Conservation (phyloP, 1,140 invertebrate species). For the Aleiodes sp. region DNA sequence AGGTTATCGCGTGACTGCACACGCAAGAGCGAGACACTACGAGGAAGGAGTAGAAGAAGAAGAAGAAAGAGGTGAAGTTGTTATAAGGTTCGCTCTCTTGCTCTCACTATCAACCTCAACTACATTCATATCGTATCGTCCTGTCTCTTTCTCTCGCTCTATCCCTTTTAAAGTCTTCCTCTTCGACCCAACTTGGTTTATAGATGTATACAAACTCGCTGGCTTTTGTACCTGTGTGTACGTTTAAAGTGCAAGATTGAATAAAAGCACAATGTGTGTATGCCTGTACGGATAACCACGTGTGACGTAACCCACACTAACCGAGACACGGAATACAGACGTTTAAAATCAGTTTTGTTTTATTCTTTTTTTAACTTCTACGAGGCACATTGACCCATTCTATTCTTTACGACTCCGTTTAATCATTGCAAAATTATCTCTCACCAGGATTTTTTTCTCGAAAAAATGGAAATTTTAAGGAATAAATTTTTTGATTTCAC, state of each 20-base stretch:
- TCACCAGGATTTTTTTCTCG: no score
- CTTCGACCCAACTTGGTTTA: neutral
- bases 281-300: neutral
- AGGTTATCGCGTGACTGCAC: slow-evolving; percentile 33
- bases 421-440: no score
- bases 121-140: neutral
- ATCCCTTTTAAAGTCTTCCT: neutral
- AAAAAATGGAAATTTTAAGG: no score
- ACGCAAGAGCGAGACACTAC: slow-evolving; percentile 26
- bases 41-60: slow-evolving; percentile 11
- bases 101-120: neutral
- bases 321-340: neutral
- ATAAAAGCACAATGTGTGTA: slow-evolving; percentile 1
- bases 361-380: no score
- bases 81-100: neutral
- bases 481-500: no score
- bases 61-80: neutral
- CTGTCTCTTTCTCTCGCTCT: neutral
- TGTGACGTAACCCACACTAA: slow-evolving; percentile 5
- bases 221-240: neutral
- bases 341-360: no score
- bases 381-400: no score
- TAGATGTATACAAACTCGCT: neutral
- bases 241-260: slow-evolving; percentile 22
- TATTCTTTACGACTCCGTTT: no score